Evolutionary conservation across 2,113 vertebrate species (phyloP), one percentile per base, ranked within the genome.

Genomic region (Forbesichthys papilliferus): DNA sequence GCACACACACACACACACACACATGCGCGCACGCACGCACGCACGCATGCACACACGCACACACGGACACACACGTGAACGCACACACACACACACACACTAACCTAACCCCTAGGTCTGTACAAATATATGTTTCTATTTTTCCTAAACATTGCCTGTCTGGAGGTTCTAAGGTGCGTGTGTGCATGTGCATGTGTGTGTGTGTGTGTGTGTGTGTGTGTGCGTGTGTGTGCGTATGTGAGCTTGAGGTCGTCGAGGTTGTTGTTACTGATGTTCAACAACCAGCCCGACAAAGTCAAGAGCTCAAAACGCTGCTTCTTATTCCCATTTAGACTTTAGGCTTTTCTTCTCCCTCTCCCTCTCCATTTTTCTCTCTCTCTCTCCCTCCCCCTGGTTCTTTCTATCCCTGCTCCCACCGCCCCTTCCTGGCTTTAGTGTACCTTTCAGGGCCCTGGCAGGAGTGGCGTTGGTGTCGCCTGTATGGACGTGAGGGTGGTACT

Each of bases 401-500:
- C 61, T 66, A 54, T 18, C 57, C 51, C 27, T 48, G 11, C 48
- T 18, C 14, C 53, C 14, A 12, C 53, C 13, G 10, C 52, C 54
- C 33, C 16, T 49, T 48, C 48, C 70, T 70, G 63, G 66, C 75
- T 81, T 83, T 73, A 73, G 80, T 71, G 69, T 83, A 90, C 92
- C 93, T 94, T 94, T 94, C 92, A 93, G 76, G 57, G 81, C 91
- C 91, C 92, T 94, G 92, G 93, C 90, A 85, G 81, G 91, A 89
- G 88, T 93, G 93, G 92, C 84, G 91, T 93, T 93, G 93, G 90
- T 95, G 94, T 95, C 94, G 95, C 94, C 94, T 93, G 93, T 95
- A 93, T 94, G 94, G 94, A 98, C 94, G 95, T 95, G 96, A 97
- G 94, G 90, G 92, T 95, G 88, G 96, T 95, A 93, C 95, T 96